Percentiles rank a stretch among this genome's conserved stretches.
These are phyloP conservation scores for Pheosia tremula DNA, from an alignment of 2,888 invertebrate genomes.

Conservation along the genomic window DNA sequence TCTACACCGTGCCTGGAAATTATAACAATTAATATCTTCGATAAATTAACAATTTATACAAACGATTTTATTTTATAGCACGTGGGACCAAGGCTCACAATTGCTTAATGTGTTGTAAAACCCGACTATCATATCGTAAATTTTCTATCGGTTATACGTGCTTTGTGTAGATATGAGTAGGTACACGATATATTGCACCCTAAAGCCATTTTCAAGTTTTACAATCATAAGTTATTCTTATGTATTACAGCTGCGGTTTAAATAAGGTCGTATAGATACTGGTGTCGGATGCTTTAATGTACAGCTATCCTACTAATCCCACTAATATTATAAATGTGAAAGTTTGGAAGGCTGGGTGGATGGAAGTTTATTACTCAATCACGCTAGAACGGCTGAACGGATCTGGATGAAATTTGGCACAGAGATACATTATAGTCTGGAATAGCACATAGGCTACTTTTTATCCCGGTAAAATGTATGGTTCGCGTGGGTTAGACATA, in stretches of 20 bases:
- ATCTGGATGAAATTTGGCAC: no score
- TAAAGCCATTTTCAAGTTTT: conserved; percentile 25
- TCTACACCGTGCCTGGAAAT: background rate
- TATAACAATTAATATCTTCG: background rate
- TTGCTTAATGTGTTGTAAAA: conserved; percentile 42
- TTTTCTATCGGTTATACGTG: conserved; percentile 32
- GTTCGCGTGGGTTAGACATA: no score
- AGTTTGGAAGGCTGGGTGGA: no score
- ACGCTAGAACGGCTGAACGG: no score
- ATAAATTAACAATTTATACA: background rate
- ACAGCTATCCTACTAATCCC: no score
- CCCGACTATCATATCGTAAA: conserved; percentile 33
- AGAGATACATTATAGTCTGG: no score
- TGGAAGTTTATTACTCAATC: no score
- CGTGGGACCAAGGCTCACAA: conserved; percentile 29
- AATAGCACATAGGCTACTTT: no score
- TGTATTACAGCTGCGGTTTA: conserved; percentile 23
- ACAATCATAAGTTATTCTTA: conserved; percentile 31
- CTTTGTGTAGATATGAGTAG: conserved; percentile 26
- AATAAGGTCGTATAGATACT: no score
- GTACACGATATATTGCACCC: conserved; percentile 31
- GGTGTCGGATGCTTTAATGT: no score
- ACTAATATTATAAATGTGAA: no score
- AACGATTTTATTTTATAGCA: conserved; percentile 6
- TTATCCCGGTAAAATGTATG: no score